phyloP scores from a whole-genome alignment of 1,140 invertebrate genomes.

The Leptinotarsa defecta region DNA sequence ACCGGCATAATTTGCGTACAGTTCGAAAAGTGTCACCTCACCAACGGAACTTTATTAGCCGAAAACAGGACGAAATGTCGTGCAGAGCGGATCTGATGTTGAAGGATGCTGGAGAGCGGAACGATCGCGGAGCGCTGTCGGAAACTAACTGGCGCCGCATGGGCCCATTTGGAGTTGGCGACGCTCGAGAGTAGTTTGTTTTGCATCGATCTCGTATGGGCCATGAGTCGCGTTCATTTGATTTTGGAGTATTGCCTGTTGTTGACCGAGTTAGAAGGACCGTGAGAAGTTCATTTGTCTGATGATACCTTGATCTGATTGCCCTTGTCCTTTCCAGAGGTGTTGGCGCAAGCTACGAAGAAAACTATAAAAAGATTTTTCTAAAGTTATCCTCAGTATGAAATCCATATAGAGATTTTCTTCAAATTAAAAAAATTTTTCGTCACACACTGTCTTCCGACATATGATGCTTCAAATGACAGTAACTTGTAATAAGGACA shows the following conservation, averaged over 20 bases:
- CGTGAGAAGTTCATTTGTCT: no score
- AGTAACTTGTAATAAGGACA: no score
- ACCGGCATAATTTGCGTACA: slow-evolving; percentile 11
- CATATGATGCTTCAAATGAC: no score
- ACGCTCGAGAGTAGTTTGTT: slow-evolving; percentile 17
- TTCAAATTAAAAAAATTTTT: no score
- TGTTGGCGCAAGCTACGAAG: no score
- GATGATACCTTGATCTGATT: no score
- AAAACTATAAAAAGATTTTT: no score
- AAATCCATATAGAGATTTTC: no score
- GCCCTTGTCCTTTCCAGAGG: no score
- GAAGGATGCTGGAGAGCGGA: slow-evolving; percentile 1
- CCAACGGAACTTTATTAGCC: slow-evolving; percentile 17
- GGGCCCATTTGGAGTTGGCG: slow-evolving; percentile 5
- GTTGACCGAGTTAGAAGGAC: neutral
- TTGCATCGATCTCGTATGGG: slow-evolving; percentile 15
- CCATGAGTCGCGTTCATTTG: neutral
- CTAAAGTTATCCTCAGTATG: no score
- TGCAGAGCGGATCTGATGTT: slow-evolving; percentile 11
- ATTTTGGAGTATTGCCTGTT: neutral
- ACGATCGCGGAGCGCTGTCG: neutral
- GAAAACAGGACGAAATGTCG: neutral
- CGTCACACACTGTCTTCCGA: no score
- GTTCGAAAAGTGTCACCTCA: slow-evolving; percentile 9
- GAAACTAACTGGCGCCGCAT: slow-evolving; percentile 14